Evolutionary conservation across 2,888 invertebrate species (phyloP).

Genomic region (Julus scandinavius): DNA sequence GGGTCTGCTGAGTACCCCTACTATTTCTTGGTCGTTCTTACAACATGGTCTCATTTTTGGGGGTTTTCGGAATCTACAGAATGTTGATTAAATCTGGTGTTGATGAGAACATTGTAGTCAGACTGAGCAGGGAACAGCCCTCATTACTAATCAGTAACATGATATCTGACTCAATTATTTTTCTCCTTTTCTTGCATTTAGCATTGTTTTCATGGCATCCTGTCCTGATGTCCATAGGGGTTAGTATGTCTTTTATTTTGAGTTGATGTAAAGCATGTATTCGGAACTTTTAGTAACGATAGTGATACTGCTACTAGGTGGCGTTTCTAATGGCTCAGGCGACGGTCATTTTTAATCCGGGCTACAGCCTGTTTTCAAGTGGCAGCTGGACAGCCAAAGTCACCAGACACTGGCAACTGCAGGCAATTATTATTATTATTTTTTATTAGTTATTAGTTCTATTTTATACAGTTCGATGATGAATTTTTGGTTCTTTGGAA

Average conservation of each 20-base stretch:
- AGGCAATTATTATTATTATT: slow-evolving; percentile 13
- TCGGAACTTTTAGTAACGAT: neutral
- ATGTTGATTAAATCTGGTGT: no score
- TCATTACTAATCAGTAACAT: no score
- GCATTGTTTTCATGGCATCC: slow-evolving; percentile 53
- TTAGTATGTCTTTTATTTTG: slow-evolving; percentile 38
- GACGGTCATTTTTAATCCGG: slow-evolving; percentile 28
- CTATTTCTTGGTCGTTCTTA: no score
- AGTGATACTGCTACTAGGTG: neutral
- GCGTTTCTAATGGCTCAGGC: slow-evolving; percentile 42
- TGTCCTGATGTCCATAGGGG: slow-evolving; percentile 41
- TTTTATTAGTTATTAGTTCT: neutral
- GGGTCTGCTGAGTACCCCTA: no score
- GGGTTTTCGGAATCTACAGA: no score
- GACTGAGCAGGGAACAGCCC: no score
- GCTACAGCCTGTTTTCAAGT: neutral
- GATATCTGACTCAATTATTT: neutral
- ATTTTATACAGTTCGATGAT: no score
- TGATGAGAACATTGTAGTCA: no score
- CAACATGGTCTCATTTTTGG: no score
- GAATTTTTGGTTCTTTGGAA: no score
- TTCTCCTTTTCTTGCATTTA: neutral
- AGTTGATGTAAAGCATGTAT: neutral
- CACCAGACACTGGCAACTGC: slow-evolving; percentile 40
- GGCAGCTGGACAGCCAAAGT: slow-evolving; percentile 7